Base-by-base conservation (phyloP, 2,797 vertebrate genomes). In the Pipistrellus pipistrellus region DNA sequence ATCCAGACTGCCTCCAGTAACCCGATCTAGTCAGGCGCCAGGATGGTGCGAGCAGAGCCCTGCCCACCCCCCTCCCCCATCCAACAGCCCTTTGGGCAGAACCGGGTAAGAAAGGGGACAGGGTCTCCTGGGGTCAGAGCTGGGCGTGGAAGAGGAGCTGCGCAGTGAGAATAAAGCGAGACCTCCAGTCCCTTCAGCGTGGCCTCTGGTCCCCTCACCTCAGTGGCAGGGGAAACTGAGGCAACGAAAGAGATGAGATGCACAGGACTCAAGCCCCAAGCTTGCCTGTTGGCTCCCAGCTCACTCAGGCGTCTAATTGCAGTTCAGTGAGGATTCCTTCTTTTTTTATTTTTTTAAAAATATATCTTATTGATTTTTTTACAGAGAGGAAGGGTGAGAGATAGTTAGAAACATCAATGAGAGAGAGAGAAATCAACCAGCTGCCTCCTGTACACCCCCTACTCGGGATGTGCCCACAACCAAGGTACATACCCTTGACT, bases 1-100 rank as follows among this genome's bases (percentile, higher is more conserved):
- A 98, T 97, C 90, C 95, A 83, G 96, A 91, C 93, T 86, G 95
- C 95, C 94, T 97, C 89, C 76, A 68, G 94, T 95, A 96, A 97
- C 96, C 85, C 55, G 91, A 97, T 93, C 89, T 68, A 4, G 38
- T 6, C 83, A 5, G 95, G 96, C 87, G 96, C 96, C 97, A 95
- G 94, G 84, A 35, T 30, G 96, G 96, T 92, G 95, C 69, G n/a
- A 66, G 92, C 64, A 53, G 77, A 80, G 77, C 88, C 85, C 55
- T 6, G 72, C 87, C 68, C 4, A 91, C 21, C 41, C 73, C 89
- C 95, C 46, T 32, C 81, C 90, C 72, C 93, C 51, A 91, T 7
- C 64, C 0, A n/a, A 14, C 80, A 62, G 83, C 75, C 82, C 69
- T 81, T 55, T 72, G 12, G 88, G 73, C 94, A 35, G 59, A n/a